Evolutionary conservation across 2,797 vertebrate genomes (phyloP).

Genomic region (Delichon dasypus): DNA sequence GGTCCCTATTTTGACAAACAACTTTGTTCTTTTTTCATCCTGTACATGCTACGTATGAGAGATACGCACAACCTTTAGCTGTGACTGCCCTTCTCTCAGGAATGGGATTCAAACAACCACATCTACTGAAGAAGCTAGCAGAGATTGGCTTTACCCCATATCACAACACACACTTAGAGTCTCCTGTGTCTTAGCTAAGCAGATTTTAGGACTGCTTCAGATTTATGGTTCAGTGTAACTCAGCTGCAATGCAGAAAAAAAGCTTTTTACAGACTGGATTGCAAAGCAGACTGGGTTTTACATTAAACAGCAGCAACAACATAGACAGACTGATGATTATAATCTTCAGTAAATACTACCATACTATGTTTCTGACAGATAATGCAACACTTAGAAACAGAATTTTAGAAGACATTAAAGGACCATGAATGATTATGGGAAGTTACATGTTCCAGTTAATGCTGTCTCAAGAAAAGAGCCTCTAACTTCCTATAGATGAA

Average conservation of each 20-base stretch:
- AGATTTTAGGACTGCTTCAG: conserved; percentile 17
- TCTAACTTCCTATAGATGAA: background rate
- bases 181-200: background rate
- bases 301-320: background rate
- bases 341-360: background rate
- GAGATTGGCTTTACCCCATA: background rate
- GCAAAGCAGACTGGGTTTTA: background rate
- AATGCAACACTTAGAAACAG: background rate
- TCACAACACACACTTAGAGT: background rate
- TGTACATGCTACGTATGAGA: background rate
- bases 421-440: background rate
- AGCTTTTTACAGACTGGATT: background rate
- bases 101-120: background rate
- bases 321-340: background rate
- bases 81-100: background rate
- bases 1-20: background rate
- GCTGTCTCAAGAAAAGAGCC: background rate
- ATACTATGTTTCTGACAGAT: background rate
- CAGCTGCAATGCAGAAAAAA: background rate
- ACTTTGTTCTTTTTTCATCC: background rate
- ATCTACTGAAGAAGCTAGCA: background rate
- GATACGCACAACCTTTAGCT: background rate
- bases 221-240: background rate
- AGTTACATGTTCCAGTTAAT: background rate
- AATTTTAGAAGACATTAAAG: background rate